A percentile compares a stretch with the other conserved stretches of the same genome.
Evolutionary conservation across 2,797 vertebrate species (phyloP).

Genomic region (Trematomus bernacchii): DNA sequence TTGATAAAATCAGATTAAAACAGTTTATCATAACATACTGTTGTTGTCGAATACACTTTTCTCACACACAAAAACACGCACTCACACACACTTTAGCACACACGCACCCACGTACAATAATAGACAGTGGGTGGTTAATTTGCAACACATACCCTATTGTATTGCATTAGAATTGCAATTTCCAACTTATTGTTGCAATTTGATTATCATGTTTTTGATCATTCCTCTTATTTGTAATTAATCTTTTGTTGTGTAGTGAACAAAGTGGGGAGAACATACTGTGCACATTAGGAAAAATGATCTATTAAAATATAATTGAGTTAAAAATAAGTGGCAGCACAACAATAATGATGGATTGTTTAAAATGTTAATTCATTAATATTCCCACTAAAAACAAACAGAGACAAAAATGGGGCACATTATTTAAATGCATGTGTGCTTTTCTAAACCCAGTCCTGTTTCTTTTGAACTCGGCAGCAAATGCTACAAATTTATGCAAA

Average conservation of each 20-base stretch:
- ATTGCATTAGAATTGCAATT: conserved; percentile 83
- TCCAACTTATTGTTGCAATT: conserved; percentile 82
- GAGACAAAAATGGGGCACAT: conserved; percentile 83
- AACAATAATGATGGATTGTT: conserved; percentile 85
- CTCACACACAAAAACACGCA: conserved; percentile 4
- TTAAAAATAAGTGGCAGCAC: conserved; percentile 86
- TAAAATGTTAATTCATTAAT: conserved; percentile 89
- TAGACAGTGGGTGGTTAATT: conserved; percentile 75
- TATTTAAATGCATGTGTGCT: conserved; percentile 84
- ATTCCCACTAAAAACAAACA: conserved; percentile 84
- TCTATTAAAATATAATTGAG: conserved; percentile 87
- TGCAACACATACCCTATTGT: conserved; percentile 74
- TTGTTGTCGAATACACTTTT: not conserved
- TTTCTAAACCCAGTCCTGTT: conserved; percentile 73
- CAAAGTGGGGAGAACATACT: conserved; percentile 83
- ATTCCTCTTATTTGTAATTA: conserved; percentile 84
- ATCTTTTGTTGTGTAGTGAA: conserved; percentile 84
- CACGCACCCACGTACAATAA: conserved; percentile 42
- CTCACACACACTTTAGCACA: not conserved
- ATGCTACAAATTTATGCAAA: conserved; percentile 84
- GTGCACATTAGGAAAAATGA: conserved; percentile 84
- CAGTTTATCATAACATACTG: conserved; percentile 3
- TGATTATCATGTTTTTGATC: conserved; percentile 90
- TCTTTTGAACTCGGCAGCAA: conserved; percentile 87
- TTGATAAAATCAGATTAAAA: not conserved